Conservation (phyloP, 2,888 invertebrate genomes). For the Actias luna region DNA sequence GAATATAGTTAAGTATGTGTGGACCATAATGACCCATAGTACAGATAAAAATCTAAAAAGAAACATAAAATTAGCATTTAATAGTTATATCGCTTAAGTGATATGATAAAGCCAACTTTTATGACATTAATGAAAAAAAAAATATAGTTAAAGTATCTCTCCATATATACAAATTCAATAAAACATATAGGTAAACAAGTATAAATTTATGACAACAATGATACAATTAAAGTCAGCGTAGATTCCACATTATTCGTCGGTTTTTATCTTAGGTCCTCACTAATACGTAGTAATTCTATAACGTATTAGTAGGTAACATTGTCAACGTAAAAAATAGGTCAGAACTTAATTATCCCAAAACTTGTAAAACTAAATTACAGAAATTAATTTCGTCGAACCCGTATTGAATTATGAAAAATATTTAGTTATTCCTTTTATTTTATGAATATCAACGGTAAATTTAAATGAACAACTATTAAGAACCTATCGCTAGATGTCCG, state of each 20-base stretch:
- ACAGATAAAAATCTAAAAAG: slow-evolving; percentile 85
- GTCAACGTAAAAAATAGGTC: background rate
- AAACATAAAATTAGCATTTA: slow-evolving; percentile 7
- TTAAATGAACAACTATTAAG: background rate
- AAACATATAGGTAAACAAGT: background rate
- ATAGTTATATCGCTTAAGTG: slow-evolving; percentile 10
- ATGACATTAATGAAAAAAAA: background rate
- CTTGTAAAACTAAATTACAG: too few species aligned
- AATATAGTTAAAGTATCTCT: background rate
- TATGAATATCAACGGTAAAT: background rate
- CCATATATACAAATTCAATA: background rate
- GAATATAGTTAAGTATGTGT: slow-evolving; percentile 91
- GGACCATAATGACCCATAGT: slow-evolving; percentile 92
- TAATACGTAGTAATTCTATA: too few species aligned
- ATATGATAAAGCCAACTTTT: slow-evolving; percentile 1
- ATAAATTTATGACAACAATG: background rate
- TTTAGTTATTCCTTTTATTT: background rate
- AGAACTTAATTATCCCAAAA: background rate
- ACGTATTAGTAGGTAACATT: background rate
- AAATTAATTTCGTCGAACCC: background rate
- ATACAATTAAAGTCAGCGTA: background rate
- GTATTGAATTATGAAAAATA: background rate
- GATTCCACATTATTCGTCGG: background rate
- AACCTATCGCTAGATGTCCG: background rate
- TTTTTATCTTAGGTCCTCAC: background rate